Conservation (phyloP, 1,140 invertebrate species). For the Leptopilina clavipes region DNA sequence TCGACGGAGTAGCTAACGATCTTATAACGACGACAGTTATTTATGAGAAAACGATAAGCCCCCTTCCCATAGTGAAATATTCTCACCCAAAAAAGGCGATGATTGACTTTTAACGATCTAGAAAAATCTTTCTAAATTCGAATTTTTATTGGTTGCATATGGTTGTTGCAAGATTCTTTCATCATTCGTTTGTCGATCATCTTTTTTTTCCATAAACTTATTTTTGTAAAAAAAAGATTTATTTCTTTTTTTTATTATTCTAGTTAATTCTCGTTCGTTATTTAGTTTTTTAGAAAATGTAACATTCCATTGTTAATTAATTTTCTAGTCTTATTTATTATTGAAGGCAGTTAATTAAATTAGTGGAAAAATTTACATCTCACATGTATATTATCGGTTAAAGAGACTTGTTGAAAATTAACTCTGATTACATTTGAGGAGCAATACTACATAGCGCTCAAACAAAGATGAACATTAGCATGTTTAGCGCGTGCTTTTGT, state of each 20-base stretch:
- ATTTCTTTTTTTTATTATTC: too few species aligned
- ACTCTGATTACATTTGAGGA: background rate
- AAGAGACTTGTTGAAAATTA: slow-evolving; percentile 24
- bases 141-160: slow-evolving; percentile 4
- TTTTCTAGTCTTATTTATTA: background rate
- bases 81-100: background rate
- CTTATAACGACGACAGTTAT: slow-evolving; percentile 31
- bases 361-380: background rate
- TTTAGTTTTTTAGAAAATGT: too few species aligned
- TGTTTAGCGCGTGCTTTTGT: background rate
- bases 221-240: too few species aligned
- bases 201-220: too few species aligned
- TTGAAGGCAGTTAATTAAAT: background rate
- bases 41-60: slow-evolving; percentile 33
- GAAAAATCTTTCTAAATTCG: background rate
- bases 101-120: slow-evolving; percentile 32
- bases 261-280: too few species aligned
- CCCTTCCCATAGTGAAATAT: background rate
- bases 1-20: slow-evolving; percentile 24
- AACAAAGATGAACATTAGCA: slow-evolving; percentile 10
- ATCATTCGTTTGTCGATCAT: too few species aligned
- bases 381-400: background rate
- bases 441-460: background rate
- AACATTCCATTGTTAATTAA: background rate
- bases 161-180: background rate